Base-by-base conservation (phyloP, 1,140 invertebrate species). In the Drosophila nebulosa region DNA sequence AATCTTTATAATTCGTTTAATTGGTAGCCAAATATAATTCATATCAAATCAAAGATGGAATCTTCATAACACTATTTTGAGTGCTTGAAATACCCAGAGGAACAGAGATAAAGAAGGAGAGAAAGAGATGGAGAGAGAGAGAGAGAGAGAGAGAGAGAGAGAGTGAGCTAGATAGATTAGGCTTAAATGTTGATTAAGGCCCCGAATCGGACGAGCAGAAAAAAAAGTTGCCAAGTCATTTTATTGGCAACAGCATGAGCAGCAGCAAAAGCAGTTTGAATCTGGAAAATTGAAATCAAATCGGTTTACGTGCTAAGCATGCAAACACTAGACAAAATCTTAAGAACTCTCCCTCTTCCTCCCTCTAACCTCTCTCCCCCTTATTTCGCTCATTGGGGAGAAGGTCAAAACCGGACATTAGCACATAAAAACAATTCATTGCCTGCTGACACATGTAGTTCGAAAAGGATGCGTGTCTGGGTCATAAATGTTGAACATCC, bases 201-300 rank as follows among this genome's bases (percentile, higher is more conserved):
- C 69, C 60, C 64, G 58, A 42, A 61, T 18, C 26, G 69, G 52
- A 21, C 21, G 18, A 22, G 46, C 18, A 16, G 59, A 58, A 58
- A 60, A 64, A 58, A 60, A 64, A 66, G 69, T 73, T 64, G 61
- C 69, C 56, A 58, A 59, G 16, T 73, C 69, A 76, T 76, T 55
- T 10, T 64, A 59, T 52, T 66, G 76, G 51, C 39, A 46, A 16
- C 16, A 46, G 4, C n/a, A 21, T 9, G 16, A 46, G 39, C 6
- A 46, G 39, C 7, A 46, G 39, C 16, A 46, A 21, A 46, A 46
- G 26, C 59, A 80, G 69, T 69, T 46, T 78, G 86, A 90, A 90
- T 90, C 86, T 88, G 81, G 79, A 78, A 90, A 90, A 90, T 90
- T 90, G 88, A 90, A 90, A 90, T 90, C 88, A 90, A 90, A 90